Evolutionary conservation across 2,113 vertebrate species (phyloP), one percentile per base, ranked within the genome.

Genomic region (Cryptotis parvus): DNA sequence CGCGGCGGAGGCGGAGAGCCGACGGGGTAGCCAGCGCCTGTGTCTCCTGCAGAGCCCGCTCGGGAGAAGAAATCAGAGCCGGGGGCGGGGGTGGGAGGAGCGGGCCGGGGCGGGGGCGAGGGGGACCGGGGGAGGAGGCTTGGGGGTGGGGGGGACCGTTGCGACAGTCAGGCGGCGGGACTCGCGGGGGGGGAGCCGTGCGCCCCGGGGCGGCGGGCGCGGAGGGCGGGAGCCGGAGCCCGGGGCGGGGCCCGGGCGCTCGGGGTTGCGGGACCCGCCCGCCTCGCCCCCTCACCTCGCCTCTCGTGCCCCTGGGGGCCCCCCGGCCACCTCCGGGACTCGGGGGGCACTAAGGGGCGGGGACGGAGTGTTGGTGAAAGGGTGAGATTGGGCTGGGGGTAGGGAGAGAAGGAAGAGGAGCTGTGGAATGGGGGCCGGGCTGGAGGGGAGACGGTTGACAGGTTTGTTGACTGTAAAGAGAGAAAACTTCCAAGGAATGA

Each of bases 391-490:
- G 49, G 49, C 49, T 52, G 61, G 43, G 90, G 68, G 78, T 37
- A 20, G 49, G 35, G 14, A 68, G 58, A 72, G 87, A 77, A 78
- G 70, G 81, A 87, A 94, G 88, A 91, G 49, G 89, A 89, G 92
- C 83, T 79, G 92, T 78, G 93, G 86, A 90, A 85, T 74, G 89
- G 92, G 90, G 94, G 70, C 29, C 84, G 85, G 89, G 87, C 91
- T 95, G 66, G 85, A 69, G 86, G 55, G 74, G 92, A 95, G 94
- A 95, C 69, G 94, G 94, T 94, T 96, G 96, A 96, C 96, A 96
- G 96, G 96, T 96, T 96, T 96, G 96, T 96, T 96, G 96, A 96
- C 95, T 96, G 96, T 96, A 96, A 97, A 97, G 96, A 96, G 91
- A 95, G 96, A 96, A 96, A 96, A 95, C 93, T 96, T 95, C 93